phyloP scores from a whole-genome alignment of 2,888 invertebrate genomes.

The Brenthis daphne region DNA sequence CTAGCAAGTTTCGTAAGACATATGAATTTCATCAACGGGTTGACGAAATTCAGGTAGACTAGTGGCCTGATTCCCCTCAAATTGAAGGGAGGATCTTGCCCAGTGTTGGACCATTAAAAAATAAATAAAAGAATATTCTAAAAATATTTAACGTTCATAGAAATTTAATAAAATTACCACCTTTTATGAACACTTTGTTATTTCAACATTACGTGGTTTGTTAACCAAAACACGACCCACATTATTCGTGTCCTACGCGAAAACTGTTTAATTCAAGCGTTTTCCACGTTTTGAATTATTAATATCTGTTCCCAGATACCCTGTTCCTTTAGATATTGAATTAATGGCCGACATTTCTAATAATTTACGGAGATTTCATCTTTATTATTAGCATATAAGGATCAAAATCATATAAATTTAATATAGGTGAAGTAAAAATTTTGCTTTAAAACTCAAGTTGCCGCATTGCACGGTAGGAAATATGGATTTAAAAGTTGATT shows the following conservation, averaged over 20 bases:
- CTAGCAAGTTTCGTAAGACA: too few species aligned
- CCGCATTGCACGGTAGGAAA: slow-evolving; percentile 10
- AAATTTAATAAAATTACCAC: neutral
- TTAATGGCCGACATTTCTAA: slow-evolving; percentile 22
- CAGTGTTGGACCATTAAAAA: too few species aligned
- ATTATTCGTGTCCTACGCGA: slow-evolving; percentile 26
- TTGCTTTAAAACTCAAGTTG: slow-evolving; percentile 8
- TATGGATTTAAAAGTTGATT: slow-evolving; percentile 17
- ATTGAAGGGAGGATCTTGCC: too few species aligned
- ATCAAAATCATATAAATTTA: neutral
- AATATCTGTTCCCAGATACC: slow-evolving; percentile 31
- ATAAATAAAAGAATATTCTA: too few species aligned
- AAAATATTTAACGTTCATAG: too few species aligned
- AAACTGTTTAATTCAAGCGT: slow-evolving; percentile 33
- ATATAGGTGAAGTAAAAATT: slow-evolving; percentile 13
- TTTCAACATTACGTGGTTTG: slow-evolving; percentile 16
- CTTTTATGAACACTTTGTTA: slow-evolving; percentile 7
- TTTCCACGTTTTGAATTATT: slow-evolving; percentile 32
- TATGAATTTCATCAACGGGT: too few species aligned
- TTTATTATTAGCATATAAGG: neutral
- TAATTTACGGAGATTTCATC: neutral
- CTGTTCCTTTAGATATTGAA: slow-evolving; percentile 34
- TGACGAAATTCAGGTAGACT: too few species aligned
- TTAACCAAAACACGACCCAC: slow-evolving; percentile 21
- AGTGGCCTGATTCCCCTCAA: too few species aligned